Conservation (phyloP, 2,888 invertebrate genomes). For the Antheraea assamensis region DNA sequence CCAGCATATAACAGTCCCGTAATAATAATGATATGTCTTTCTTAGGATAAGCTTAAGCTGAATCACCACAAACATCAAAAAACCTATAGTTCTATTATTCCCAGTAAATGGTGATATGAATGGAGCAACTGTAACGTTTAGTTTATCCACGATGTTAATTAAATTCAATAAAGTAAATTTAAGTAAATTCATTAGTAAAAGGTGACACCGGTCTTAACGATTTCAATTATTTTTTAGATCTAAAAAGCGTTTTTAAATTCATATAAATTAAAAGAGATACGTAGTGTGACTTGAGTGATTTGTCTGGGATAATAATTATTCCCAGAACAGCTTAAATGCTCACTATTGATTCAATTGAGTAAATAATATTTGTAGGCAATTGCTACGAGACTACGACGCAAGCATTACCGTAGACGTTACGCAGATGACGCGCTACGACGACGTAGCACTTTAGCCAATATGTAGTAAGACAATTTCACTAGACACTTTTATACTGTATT, state of each 20-base stretch:
- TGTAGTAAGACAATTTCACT: neutral
- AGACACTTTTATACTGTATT: neutral
- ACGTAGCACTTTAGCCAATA: slow-evolving; percentile 8
- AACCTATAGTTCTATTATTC: neutral
- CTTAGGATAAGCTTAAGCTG: neutral
- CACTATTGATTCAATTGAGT: neutral
- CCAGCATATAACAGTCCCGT: neutral
- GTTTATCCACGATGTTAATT: too few species aligned
- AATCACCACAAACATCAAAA: neutral
- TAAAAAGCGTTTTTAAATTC: too few species aligned
- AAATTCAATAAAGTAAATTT: too few species aligned
- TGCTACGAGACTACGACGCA: slow-evolving; percentile 12
- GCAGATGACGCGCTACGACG: slow-evolving; percentile 8
- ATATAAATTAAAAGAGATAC: neutral
- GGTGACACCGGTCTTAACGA: too few species aligned
- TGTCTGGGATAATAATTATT: neutral
- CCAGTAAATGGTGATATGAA: neutral
- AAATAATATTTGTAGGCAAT: neutral
- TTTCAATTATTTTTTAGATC: too few species aligned
- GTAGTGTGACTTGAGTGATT: neutral
- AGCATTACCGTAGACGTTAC: neutral
- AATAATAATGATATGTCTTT: neutral
- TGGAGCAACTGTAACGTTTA: too few species aligned
- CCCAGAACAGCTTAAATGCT: neutral
- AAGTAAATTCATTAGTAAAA: too few species aligned